Conservation (phyloP, 2,888 invertebrate species). For the Yponomeuta sedellus region DNA sequence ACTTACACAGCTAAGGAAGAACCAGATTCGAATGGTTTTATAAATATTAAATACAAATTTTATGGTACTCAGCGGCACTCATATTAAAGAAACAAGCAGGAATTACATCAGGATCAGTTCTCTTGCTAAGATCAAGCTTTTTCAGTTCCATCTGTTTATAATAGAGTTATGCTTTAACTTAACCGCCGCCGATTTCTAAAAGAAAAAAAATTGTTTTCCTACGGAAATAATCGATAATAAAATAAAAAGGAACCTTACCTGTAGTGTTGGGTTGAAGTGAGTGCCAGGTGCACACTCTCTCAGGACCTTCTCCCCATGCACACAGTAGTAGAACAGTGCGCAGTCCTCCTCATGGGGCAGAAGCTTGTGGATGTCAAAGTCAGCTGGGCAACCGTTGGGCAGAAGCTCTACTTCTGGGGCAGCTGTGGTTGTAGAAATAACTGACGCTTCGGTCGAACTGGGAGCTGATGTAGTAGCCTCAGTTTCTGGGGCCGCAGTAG, state of each 20-base stretch:
- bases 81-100: too few relatives aligned
- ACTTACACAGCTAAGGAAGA: too few relatives aligned
- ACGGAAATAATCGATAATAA: too few relatives aligned
- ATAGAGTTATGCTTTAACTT: too few relatives aligned
- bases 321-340: slow-evolving; percentile 37
- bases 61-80: too few relatives aligned
- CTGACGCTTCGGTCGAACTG: not conserved
- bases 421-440: not conserved
- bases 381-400: slow-evolving; percentile 35
- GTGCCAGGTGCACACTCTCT: slow-evolving; percentile 27
- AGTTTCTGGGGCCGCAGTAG: not conserved
- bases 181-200: too few relatives aligned
- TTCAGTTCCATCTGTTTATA: too few relatives aligned
- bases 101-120: too few relatives aligned
- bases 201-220: too few relatives aligned
- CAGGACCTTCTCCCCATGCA: slow-evolving; percentile 31
- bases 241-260: slow-evolving; percentile 24
- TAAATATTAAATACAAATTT: too few relatives aligned
- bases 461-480: not conserved
- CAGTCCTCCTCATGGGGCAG: slow-evolving; percentile 38
- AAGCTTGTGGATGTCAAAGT: slow-evolving; percentile 29
- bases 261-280: slow-evolving; percentile 29
- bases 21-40: too few relatives aligned
- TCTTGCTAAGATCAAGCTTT: too few relatives aligned
- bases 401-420: slow-evolving; percentile 13